These are phyloP conservation scores for Drosophila paulistorum DNA, from an alignment of 1,140 invertebrate species.

Conservation along the genomic window DNA sequence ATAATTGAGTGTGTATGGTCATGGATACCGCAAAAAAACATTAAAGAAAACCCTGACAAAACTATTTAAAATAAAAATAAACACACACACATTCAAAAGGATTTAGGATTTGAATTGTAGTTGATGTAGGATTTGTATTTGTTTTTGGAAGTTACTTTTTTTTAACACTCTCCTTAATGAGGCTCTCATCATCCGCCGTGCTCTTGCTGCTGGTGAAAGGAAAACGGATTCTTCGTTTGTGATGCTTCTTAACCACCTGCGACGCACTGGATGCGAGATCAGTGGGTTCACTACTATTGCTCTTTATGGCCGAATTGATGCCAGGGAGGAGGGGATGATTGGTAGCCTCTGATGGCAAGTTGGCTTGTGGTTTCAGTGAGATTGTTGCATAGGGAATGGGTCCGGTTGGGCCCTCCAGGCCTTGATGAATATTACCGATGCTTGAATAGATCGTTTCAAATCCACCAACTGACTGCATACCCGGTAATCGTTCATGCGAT, in stretches of 20 bases:
- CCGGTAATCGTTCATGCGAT: constrained; percentile 5
- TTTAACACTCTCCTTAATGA: background rate
- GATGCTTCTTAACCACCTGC: background rate
- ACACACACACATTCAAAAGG: background rate
- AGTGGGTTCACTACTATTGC: background rate
- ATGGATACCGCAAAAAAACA: background rate
- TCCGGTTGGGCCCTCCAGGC: background rate
- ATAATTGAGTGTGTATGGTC: background rate
- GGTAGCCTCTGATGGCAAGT: background rate
- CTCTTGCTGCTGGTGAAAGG: background rate
- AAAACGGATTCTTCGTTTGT: constrained; percentile 4
- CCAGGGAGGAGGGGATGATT: background rate
- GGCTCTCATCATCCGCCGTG: background rate
- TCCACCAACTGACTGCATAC: background rate
- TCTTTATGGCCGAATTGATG: background rate
- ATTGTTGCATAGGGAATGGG: background rate
- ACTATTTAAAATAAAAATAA: background rate
- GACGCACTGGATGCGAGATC: background rate
- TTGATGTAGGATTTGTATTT: background rate
- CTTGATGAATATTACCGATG: constrained; percentile 4
- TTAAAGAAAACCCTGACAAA: background rate
- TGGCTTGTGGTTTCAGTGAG: background rate
- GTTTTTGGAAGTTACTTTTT: background rate
- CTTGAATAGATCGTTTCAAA: constrained; percentile 7
- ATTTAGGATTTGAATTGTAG: background rate